phyloP scores from a whole-genome alignment of 2,113 vertebrate genomes.

The Proterorhinus semilunaris region DNA sequence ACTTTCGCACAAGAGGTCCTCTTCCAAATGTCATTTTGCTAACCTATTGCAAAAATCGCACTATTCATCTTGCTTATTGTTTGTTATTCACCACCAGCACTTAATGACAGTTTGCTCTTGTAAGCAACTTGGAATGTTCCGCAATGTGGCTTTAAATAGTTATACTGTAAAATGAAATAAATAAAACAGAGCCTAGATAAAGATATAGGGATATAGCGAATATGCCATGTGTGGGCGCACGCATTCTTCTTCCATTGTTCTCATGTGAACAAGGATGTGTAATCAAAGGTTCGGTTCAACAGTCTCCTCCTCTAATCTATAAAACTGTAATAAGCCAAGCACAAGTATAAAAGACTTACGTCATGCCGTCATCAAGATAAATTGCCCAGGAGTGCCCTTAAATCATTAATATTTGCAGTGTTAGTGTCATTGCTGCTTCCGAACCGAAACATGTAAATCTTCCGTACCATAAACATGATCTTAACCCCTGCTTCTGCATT shows the following conservation, averaged over 20 bases:
- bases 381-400: conserved; percentile 32
- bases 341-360: conserved; percentile 2
- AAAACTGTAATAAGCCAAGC: background rate
- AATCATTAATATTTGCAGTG: conserved; percentile 29
- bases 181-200: background rate
- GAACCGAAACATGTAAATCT: background rate
- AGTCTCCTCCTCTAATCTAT: background rate
- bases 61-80: too few relatives aligned
- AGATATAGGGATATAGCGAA: background rate
- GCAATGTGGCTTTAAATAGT: too few relatives aligned
- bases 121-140: too few relatives aligned
- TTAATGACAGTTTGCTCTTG: too few relatives aligned
- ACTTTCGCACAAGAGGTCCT: too few relatives aligned
- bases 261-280: background rate
- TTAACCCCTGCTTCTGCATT: background rate
- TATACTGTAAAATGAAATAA: background rate
- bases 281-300: background rate
- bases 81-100: too few relatives aligned
- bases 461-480: background rate
- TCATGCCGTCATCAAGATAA: conserved; percentile 17
- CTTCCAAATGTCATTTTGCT: too few relatives aligned
- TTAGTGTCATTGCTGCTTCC: conserved; percentile 20
- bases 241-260: background rate
- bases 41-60: too few relatives aligned
- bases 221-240: background rate